Evolutionary conservation across 37 sponge, comb jelly and placozoan genomes (phyloP), one percentile per base, ranked within the genome.

Genomic region (Eunapius fragilis): DNA sequence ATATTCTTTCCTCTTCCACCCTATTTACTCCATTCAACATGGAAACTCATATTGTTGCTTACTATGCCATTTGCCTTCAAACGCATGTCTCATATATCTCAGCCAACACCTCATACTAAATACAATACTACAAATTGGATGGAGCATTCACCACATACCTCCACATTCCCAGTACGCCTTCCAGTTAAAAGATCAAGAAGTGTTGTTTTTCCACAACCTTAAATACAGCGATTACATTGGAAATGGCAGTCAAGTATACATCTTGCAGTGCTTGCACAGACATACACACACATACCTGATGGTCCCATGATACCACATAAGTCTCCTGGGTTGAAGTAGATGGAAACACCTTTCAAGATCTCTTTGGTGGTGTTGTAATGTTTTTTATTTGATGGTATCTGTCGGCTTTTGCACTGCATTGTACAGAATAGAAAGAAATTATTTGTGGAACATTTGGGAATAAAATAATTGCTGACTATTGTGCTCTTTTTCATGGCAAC

Each of bases 221-320:
- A n/a, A n/a, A n/a, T n/a, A n/a, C n/a, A n/a, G n/a, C n/a, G n/a
- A n/a, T n/a, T n/a, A n/a, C n/a, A n/a, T n/a, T n/a, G 31, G 5
- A n/a, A 4, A 45, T 4, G 9, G 9, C 7, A 9, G 47, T 11
- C 7, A 45, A n/a, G n/a, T n/a, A n/a, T n/a, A n/a, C n/a, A n/a
- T n/a, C n/a, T n/a, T n/a, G n/a, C n/a, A n/a, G n/a, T n/a, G n/a
- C 31, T 2, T 31, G 10, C 31, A 32, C 28, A 32, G 0, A 13
- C 30, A 30, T 25, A 32, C 4, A 19, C 2, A 78, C 34, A 36
- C 79, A 19, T 78, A 87, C 92, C 95, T 71, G 94, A 93, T 13
- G 96, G 96, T 7, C 96, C 96, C 96, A 96, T 96, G 48, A 96
- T 91, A 19, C 90, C 96, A 23, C 93, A 76, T 75, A 96, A 36